Evolutionary conservation across 2,797 vertebrate species (phyloP).

Genomic region (Schizopygopsis pylzovi): DNA sequence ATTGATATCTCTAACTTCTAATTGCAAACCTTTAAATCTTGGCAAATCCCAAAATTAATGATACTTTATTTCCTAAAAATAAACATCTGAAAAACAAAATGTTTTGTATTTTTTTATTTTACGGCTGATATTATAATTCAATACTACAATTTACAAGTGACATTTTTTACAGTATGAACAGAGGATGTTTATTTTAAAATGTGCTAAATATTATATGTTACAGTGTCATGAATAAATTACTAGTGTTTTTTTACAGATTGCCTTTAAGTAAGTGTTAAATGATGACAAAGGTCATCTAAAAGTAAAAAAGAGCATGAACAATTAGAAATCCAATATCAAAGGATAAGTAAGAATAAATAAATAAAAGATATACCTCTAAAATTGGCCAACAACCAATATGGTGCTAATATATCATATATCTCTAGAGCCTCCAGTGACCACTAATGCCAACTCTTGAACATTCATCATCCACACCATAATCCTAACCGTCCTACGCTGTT

Average conservation of each 20-base stretch:
- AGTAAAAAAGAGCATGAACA: neutral
- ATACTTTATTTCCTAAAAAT: neutral
- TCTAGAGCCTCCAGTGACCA: neutral
- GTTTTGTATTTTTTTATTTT: neutral
- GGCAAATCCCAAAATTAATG: neutral
- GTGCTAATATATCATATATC: neutral
- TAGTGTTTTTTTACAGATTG: neutral
- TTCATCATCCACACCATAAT: neutral
- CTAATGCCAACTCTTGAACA: neutral
- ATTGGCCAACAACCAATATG: neutral
- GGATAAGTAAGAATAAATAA: neutral
- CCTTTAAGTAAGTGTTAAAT: neutral
- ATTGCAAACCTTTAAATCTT: neutral
- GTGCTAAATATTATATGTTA: neutral
- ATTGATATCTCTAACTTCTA: neutral
- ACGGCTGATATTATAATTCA: too few relatives aligned
- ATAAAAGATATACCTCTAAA: neutral
- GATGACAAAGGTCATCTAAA: neutral
- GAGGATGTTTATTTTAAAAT: neutral
- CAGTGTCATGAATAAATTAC: neutral
- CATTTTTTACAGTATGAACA: neutral
- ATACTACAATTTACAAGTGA: neutral
- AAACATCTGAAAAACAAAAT: neutral
- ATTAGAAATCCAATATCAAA: neutral
- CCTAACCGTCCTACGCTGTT: conserved; percentile 20